Evolutionary conservation across 1,140 invertebrate species (phyloP), one percentile per base, ranked within the genome.

Genomic region (Pseudomyrmex pallidus): DNA sequence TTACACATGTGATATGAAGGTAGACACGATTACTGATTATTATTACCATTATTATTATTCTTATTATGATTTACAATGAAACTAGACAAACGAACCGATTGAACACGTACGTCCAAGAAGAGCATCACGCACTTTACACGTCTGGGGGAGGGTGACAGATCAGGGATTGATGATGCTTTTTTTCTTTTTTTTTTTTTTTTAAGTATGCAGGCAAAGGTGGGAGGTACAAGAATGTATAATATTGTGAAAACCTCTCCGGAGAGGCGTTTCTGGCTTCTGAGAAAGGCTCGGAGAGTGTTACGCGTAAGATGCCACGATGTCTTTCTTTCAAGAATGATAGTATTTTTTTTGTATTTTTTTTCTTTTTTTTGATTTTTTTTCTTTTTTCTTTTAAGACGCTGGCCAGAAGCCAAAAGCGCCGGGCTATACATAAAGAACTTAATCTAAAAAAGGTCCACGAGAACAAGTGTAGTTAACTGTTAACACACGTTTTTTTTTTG

Each of bases 221-320:
- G 73, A 82, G 87, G 62, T 54, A 35, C 35, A 72, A 57, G 35
- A 68, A 83, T 78, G 46, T 57, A 48, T 50, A 68, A 66, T 62
- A 85, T 78, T 74, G 64, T 59, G 35, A 35, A 35, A 35, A 86
- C 76, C 78, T 82, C 85, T 89, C 87, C 84, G 80, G 84, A 78
- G 56, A 80, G 90, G 90, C 90, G 90, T 88, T 91, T 91, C 90
- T 87, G 86, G 90, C 90, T 91, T 92, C 90, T 91, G 89, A 90
- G 76, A 89, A 86, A 84, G 82, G 82, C 85, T 74, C 72, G 83
- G 84, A 89, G 85, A 73, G 82, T 85, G 85, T 66, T 74, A 56
- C 87, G 80, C 64, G 64, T 25, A 80, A 57, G 54, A 77, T 76
- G 74, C n/a, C 44, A 68, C 44, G 52, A 50, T 83, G 50, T 78